Evolutionary conservation across 2,888 invertebrate genomes (phyloP).

Genomic region (Athetis lepigone): DNA sequence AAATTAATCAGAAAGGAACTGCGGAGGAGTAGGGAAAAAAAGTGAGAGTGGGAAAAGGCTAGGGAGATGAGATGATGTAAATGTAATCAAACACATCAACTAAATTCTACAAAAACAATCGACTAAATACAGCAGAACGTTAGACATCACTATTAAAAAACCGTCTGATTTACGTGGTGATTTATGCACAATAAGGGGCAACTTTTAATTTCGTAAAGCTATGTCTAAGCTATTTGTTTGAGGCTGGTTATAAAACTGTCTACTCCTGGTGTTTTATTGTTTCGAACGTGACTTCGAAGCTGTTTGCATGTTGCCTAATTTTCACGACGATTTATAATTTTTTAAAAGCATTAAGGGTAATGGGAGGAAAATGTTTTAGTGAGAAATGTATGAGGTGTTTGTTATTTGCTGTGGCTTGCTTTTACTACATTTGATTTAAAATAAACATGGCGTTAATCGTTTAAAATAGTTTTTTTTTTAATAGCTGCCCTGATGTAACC

Average conservation of each 20-base stretch:
- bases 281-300: conserved; percentile 55
- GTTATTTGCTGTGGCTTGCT: too few relatives aligned
- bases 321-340: conserved; percentile 44
- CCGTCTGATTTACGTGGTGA: conserved; percentile 76
- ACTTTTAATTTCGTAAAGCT: conserved; percentile 84
- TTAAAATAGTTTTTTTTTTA: too few relatives aligned
- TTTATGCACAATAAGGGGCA: conserved; percentile 83
- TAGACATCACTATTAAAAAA: conserved; percentile 61
- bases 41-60: too few relatives aligned
- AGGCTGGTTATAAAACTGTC: conserved; percentile 80
- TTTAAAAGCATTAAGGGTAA: conserved; percentile 13
- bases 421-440: too few relatives aligned
- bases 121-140: not conserved
- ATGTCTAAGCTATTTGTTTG: conserved; percentile 78
- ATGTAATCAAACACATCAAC: not conserved
- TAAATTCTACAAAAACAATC: conserved; percentile 14
- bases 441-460: too few relatives aligned
- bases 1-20: too few relatives aligned
- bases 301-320: conserved; percentile 55
- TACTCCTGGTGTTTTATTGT: conserved; percentile 63
- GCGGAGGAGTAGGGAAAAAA: too few relatives aligned
- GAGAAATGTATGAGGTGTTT: not conserved
- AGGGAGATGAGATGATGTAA: too few relatives aligned
- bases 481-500: too few relatives aligned
- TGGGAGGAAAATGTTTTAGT: conserved; percentile 3